Conservation (phyloP, 1,140 invertebrate species). For the Cyclina sinensis region DNA sequence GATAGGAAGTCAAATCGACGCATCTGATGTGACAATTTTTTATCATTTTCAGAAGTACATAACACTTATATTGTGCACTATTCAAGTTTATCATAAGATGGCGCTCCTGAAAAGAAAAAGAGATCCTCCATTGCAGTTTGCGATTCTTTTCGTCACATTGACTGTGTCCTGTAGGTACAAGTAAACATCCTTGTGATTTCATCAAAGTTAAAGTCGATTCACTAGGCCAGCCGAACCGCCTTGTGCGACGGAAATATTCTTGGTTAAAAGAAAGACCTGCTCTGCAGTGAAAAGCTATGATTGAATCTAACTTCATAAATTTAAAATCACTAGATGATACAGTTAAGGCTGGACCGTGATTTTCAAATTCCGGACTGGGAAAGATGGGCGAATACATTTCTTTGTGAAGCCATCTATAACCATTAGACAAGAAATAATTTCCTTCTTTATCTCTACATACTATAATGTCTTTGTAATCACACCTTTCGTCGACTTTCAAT, state of each 20-base stretch:
- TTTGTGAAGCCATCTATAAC: no score
- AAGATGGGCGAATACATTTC: no score
- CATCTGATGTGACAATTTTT: constrained; percentile 10
- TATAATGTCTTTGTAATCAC: background rate
- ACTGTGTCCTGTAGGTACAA: constrained; percentile 19
- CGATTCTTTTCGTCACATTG: background rate
- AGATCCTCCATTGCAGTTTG: constrained; percentile 31
- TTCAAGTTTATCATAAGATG: constrained; percentile 24
- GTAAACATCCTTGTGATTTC: background rate
- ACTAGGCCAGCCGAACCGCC: constrained; percentile 28
- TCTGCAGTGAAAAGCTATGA: background rate
- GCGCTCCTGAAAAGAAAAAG: constrained; percentile 43
- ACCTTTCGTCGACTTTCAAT: background rate
- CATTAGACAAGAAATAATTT: background rate
- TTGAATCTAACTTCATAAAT: constrained; percentile 4
- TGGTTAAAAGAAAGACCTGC: background rate
- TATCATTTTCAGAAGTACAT: constrained; percentile 37
- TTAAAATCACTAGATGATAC: no score
- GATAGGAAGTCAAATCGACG: constrained; percentile 2
- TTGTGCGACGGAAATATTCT: constrained; percentile 5
- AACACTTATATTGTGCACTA: constrained; percentile 35
- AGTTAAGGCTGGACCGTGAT: constrained; percentile 21
- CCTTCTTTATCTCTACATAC: background rate
- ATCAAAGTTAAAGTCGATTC: background rate
- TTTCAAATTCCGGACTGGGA: constrained; percentile 7